phyloP scores from a whole-genome alignment of 2,797 vertebrate species.

The Pempheris klunzingeri region DNA sequence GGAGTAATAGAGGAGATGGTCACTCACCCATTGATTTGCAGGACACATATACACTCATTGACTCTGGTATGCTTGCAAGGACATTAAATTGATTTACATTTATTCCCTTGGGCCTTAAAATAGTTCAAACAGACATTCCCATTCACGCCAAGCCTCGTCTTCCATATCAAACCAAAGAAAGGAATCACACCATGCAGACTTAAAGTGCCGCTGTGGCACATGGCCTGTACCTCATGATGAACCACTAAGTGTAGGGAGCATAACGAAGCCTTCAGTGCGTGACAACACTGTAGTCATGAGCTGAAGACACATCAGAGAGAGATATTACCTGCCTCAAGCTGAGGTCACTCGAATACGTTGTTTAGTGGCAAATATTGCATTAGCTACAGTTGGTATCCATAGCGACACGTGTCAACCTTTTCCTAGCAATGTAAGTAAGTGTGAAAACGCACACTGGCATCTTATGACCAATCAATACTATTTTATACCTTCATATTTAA shows the following conservation, averaged over 20 bases:
- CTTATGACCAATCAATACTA: not conserved
- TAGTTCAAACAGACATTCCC: constrained; percentile 2
- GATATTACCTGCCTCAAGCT: not conserved
- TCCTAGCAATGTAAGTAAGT: not conserved
- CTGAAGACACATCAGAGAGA: not conserved
- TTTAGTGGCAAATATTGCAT: not conserved
- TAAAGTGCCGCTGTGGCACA: not conserved
- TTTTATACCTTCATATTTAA: not conserved
- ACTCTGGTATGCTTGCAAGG: not conserved
- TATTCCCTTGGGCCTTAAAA: not conserved
- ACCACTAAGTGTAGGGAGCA: not conserved
- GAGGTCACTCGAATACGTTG: not conserved
- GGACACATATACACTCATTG: constrained; percentile 9
- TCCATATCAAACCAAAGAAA: not conserved
- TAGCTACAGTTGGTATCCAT: not conserved
- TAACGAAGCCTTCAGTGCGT: not conserved
- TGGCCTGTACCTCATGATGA: not conserved
- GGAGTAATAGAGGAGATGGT: constrained; percentile 27
- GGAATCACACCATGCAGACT: not conserved
- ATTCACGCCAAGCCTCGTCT: not conserved
- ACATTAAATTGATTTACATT: constrained; percentile 3
- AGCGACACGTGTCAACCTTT: constrained; percentile 11
- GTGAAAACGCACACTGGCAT: not conserved
- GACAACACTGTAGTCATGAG: not conserved
- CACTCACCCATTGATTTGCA: constrained; percentile 30